Conservation (phyloP, 2,797 vertebrate genomes). For the Aulostomus chinensis region DNA sequence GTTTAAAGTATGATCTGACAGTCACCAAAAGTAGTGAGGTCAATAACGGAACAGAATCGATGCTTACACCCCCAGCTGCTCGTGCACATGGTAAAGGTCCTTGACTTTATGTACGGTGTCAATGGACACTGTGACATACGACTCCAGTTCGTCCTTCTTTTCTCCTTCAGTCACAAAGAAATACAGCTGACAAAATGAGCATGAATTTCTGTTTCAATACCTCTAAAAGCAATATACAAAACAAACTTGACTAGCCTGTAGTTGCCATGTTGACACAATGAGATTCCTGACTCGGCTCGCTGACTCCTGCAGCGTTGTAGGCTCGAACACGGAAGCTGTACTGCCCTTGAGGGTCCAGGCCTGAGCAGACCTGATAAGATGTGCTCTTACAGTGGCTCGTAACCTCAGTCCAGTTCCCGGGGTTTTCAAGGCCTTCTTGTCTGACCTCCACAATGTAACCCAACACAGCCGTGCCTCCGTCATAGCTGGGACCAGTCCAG, state of each 20-base stretch:
- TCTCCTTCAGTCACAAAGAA: slow-evolving; percentile 36
- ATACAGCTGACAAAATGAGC: neutral
- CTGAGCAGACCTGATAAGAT: slow-evolving; percentile 65
- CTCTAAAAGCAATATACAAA: too few relatives aligned
- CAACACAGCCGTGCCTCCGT: slow-evolving; percentile 79
- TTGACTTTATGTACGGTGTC: slow-evolving; percentile 76
- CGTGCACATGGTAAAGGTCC: slow-evolving; percentile 80
- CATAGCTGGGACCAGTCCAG: slow-evolving; percentile 82
- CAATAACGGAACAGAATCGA: too few relatives aligned
- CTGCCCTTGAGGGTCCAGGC: slow-evolving; percentile 66
- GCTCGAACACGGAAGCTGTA: slow-evolving; percentile 82
- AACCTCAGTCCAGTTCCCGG: slow-evolving; percentile 67
- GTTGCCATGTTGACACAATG: slow-evolving; percentile 70
- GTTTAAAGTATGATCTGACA: too few relatives aligned
- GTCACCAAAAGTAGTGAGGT: too few relatives aligned
- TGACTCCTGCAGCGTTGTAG: slow-evolving; percentile 74
- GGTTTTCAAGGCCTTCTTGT: slow-evolving; percentile 24
- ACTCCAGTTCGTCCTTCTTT: slow-evolving; percentile 39
- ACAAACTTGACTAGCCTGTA: slow-evolving; percentile 48
- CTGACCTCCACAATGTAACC: slow-evolving; percentile 78
- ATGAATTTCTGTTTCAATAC: too few relatives aligned
- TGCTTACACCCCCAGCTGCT: slow-evolving; percentile 89
- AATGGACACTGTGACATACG: slow-evolving; percentile 58
- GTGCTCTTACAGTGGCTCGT: slow-evolving; percentile 74
- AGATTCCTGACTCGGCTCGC: slow-evolving; percentile 78